Evolutionary conservation across 2,797 vertebrate genomes (phyloP), one percentile per base, ranked within the genome.

Genomic region (Cossypha dichroa): DNA sequence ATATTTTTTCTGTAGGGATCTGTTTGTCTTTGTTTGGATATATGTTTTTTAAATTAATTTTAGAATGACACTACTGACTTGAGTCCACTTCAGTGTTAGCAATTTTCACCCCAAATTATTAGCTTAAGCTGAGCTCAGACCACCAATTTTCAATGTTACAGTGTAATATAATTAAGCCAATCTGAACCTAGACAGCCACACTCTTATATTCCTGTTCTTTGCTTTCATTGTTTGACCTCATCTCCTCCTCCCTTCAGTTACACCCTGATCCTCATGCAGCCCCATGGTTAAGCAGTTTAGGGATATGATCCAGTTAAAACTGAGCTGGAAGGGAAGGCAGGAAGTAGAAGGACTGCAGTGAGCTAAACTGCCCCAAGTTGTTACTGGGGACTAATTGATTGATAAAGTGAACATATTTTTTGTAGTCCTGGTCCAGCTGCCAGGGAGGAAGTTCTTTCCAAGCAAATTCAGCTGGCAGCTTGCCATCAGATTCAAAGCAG

Each of bases 231-330:
- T 73, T 66, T 59, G 43, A 76, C 48, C 25, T 76, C 29, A 52
- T 16, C 40, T 70, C 20, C 43, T 90, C 5, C 21, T 93, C 36
- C 40, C 26, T 89, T 67, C 63, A 70, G 67, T 51, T 62, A 36
- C 51, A 45, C 5, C 5, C 19, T 0, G 1, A 62, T 16, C 52
- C n/a, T 63, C 1, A 0, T 13, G 23, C 33, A 69, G 4, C 17
- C 40, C 54, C 70, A 16, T 7, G 52, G 51, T 66, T 73, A 82
- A 43, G 36, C 29, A 68, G 25, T 36, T 78, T 25, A 48, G 31
- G 15, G 70, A 78, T 52, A 69, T 2, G 58, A 94, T 51, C 34
- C 33, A 72, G 41, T 34, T 45, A 68, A 86, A 92, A 69, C 0
- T 22, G 31, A 58, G 33, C 78, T 73, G 77, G 31, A 79, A 82